A percentile compares a stretch with the other conserved stretches of the same genome.
These are phyloP conservation scores for Junonia oenone DNA, from an alignment of 2,888 invertebrate genomes.

Conservation along the genomic window DNA sequence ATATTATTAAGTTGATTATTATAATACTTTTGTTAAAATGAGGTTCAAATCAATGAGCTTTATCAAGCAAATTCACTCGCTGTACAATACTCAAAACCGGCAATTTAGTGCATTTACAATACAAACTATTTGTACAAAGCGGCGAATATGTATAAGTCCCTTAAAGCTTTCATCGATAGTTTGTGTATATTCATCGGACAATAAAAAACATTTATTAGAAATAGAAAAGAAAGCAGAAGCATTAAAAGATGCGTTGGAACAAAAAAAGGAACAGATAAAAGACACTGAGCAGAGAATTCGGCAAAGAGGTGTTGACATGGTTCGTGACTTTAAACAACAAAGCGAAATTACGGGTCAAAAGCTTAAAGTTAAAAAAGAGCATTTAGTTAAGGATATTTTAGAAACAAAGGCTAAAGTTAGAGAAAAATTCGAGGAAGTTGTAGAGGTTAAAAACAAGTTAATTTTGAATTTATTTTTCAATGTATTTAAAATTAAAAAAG, in stretches of 20 bases:
- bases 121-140: slow-evolving; percentile 34
- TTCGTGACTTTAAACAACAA: slow-evolving; percentile 66
- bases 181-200: slow-evolving; percentile 56
- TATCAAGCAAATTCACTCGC: slow-evolving; percentile 42
- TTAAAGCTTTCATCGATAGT: slow-evolving; percentile 39
- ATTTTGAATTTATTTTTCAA: slow-evolving; percentile 5
- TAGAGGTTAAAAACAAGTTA: slow-evolving; percentile 76
- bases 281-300: slow-evolving; percentile 77
- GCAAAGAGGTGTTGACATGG: slow-evolving; percentile 60
- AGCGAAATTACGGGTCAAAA: slow-evolving; percentile 63
- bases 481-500: neutral
- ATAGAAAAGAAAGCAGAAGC: slow-evolving; percentile 69
- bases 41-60: slow-evolving; percentile 45
- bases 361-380: slow-evolving; percentile 79
- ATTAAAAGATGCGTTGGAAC: slow-evolving; percentile 79
- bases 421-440: slow-evolving; percentile 86
- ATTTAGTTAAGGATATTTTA: slow-evolving; percentile 84
- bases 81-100: slow-evolving; percentile 34
- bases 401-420: slow-evolving; percentile 85
- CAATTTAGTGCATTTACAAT: slow-evolving; percentile 34
- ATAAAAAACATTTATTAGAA: slow-evolving; percentile 60
- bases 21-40: slow-evolving; percentile 40
- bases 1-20: too few species aligned
- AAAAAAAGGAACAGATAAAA: slow-evolving; percentile 81
- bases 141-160: slow-evolving; percentile 35